Conservation (phyloP, 2,113 vertebrate genomes). For the Nyctibius bracteatus region DNA sequence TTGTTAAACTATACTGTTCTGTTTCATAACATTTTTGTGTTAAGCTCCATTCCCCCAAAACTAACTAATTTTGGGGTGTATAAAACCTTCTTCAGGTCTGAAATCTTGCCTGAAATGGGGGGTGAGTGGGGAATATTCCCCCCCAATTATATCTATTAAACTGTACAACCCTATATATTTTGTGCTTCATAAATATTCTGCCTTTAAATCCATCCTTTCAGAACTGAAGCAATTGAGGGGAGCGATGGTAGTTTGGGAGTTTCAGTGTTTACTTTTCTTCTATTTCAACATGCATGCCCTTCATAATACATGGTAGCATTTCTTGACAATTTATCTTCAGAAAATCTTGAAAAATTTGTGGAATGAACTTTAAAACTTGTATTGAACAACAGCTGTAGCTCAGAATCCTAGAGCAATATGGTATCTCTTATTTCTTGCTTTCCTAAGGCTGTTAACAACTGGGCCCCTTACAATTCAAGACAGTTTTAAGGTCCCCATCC, state of each 20-base stretch:
- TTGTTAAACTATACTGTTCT: not conserved
- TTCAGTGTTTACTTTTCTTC: not conserved
- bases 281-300: fast-evolving
- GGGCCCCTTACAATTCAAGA: not conserved
- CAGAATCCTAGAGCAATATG: not conserved
- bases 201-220: not conserved
- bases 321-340: not conserved
- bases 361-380: not conserved
- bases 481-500: not conserved
- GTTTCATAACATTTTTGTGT: not conserved
- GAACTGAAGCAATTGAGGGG: not conserved
- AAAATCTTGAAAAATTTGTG: not conserved
- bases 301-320: not conserved
- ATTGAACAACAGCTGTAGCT: not conserved
- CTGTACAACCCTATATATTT: not conserved
- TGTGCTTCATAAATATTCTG: not conserved
- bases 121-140: fast-evolving
- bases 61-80: not conserved
- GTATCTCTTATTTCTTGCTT: not conserved
- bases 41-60: not conserved
- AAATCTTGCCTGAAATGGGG: not conserved
- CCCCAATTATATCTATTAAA: not conserved
- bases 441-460: not conserved
- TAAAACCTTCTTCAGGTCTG: not conserved
- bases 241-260: not conserved